These are phyloP conservation scores for Ernsta delagoae DNA, from an alignment of 2,888 invertebrate genomes.

Conservation along the genomic window DNA sequence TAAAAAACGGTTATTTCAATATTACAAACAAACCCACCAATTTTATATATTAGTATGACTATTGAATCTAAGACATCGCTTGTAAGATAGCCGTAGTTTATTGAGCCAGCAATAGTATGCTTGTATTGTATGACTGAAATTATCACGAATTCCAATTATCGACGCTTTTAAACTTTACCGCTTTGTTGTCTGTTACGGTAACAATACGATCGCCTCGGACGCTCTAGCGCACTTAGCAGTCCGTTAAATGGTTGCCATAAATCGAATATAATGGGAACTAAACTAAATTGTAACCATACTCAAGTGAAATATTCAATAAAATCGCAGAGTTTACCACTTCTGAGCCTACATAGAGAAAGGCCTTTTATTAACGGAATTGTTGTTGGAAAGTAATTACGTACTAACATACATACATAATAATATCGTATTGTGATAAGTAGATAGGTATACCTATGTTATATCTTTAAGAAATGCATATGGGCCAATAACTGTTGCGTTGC, in stretches of 20 bases:
- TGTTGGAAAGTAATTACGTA: not conserved
- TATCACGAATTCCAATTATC: too few species aligned
- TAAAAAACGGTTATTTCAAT: too few species aligned
- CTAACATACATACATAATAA: not conserved
- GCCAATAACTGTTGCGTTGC: constrained; percentile 1
- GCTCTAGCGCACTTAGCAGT: constrained; percentile 40
- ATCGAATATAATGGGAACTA: constrained; percentile 42
- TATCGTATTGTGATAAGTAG: not conserved
- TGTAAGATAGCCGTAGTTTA: constrained; percentile 11
- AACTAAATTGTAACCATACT: constrained; percentile 33
- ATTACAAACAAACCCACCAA: too few species aligned
- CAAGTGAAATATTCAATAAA: constrained; percentile 32
- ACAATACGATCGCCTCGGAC: constrained; percentile 38
- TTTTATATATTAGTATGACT: too few species aligned
- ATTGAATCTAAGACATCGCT: constrained; percentile 27
- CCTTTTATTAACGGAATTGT: constrained; percentile 17
- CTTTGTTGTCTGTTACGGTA: constrained; percentile 48
- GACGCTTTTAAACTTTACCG: not conserved
- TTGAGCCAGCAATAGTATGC: constrained; percentile 24
- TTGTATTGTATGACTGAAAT: not conserved
- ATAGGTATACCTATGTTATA: not conserved
- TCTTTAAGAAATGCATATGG: constrained; percentile 24
- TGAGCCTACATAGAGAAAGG: not conserved
- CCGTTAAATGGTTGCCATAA: constrained; percentile 44
- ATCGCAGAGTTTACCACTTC: constrained; percentile 27